phyloP scores from a whole-genome alignment of 2,797 vertebrate genomes.

The Anniella stebbinsi region DNA sequence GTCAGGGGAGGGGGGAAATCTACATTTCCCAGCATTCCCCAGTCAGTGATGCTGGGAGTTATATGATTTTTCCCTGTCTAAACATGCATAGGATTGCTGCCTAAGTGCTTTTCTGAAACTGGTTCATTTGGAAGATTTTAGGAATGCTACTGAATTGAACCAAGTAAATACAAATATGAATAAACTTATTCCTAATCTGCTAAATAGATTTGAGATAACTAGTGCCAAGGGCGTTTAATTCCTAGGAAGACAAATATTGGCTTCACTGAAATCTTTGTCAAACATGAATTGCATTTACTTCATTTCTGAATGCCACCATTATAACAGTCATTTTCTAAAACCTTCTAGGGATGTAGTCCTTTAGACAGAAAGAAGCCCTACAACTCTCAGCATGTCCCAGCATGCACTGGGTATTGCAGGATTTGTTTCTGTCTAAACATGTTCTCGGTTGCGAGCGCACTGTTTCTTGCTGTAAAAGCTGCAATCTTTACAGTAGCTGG shows the following conservation, averaged over 20 bases:
- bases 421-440: no score
- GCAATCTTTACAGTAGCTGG: no score
- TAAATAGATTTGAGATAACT: conserved; percentile 65
- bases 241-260: conserved; percentile 56
- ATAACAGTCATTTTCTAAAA: conserved; percentile 27
- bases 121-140: conserved; percentile 23
- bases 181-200: conserved; percentile 41
- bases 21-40: no score
- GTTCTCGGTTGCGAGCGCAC: no score
- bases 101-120: not conserved
- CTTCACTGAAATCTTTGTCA: conserved; percentile 49
- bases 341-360: not conserved
- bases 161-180: conserved; percentile 49
- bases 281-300: conserved; percentile 58
- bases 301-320: not conserved
- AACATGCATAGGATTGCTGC: no score
- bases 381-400: no score
- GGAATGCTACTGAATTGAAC: conserved; percentile 7
- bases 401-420: no score
- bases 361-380: no score
- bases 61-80: no score
- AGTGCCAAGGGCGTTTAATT: conserved; percentile 47
- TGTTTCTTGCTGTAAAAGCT: no score
- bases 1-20: no score
- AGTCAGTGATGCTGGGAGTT: no score